Percentiles rank a stretch among this genome's conserved stretches.
Evolutionary conservation across 2,888 invertebrate species (phyloP).

Genomic region (Callyntrura guangdongensis): DNA sequence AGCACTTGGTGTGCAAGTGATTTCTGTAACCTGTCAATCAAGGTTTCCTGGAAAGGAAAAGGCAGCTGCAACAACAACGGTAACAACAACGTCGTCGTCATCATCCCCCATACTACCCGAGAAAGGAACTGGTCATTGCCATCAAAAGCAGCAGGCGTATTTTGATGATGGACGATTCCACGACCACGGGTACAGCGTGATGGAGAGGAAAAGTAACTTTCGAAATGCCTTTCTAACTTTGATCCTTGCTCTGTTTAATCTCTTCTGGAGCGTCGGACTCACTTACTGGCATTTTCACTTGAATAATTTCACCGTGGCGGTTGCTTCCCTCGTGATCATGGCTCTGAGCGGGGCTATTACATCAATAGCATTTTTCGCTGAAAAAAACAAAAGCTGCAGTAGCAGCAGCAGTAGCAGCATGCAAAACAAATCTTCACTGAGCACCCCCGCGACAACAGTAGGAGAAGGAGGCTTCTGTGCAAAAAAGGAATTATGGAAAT

Average conservation of each 20-base stretch:
- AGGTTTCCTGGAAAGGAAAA: constrained; percentile 10
- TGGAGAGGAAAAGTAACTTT: constrained; percentile 30
- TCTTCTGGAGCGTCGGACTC: constrained; percentile 74
- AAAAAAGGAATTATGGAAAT: constrained; percentile 62
- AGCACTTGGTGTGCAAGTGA: constrained; percentile 54
- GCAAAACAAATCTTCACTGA: background rate
- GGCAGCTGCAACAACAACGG: too few relatives aligned
- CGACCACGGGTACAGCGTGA: background rate
- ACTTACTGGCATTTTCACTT: constrained; percentile 78
- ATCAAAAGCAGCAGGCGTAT: background rate
- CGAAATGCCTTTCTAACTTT: constrained; percentile 62
- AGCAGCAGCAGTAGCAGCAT: background rate
- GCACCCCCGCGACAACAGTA: background rate
- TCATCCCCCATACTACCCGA: background rate
- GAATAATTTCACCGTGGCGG: constrained; percentile 68
- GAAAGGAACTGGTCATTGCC: background rate
- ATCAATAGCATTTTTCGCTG: constrained; percentile 66
- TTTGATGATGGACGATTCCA: constrained; percentile 15
- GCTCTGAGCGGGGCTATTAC: constrained; percentile 69
- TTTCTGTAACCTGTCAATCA: constrained; percentile 77
- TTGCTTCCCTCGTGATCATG: constrained; percentile 71
- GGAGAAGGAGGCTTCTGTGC: background rate
- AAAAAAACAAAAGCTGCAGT: background rate
- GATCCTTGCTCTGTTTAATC: constrained; percentile 67
- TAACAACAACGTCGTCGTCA: too few relatives aligned